A percentile compares a stretch with the other conserved stretches of the same genome.
phyloP scores from a whole-genome alignment of 2,888 invertebrate genomes.

The Drosophila anomelani region DNA sequence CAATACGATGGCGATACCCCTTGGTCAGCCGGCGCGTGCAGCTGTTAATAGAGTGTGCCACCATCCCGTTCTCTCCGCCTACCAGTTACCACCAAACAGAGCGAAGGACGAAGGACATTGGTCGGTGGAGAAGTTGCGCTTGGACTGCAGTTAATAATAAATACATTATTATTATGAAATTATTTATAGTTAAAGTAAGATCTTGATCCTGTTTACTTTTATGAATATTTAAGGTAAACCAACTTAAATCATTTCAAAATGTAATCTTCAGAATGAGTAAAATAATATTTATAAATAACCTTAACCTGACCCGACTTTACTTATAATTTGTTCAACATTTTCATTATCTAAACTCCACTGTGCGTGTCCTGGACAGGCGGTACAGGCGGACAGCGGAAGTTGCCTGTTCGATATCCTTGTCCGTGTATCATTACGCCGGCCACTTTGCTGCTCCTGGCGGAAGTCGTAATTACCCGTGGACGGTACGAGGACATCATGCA shows the following conservation, averaged over 20 bases:
- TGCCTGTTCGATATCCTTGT: constrained; percentile 46
- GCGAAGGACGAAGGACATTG: constrained; percentile 21
- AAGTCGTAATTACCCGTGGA: constrained; percentile 82
- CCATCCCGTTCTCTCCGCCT: neutral
- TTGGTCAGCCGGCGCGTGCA: constrained; percentile 43
- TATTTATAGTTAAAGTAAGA: neutral
- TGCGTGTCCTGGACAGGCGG: constrained; percentile 6
- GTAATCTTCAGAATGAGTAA: neutral
- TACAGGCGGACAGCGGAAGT: constrained; percentile 38
- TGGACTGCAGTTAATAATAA: neutral
- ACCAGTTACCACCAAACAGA: too few relatives aligned
- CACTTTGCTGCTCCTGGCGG: constrained; percentile 71
- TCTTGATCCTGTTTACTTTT: too few relatives aligned
- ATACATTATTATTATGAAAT: too few relatives aligned
- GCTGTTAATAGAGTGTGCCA: constrained; percentile 43
- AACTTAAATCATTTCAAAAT: too few relatives aligned
- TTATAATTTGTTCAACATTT: neutral
- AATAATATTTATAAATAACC: neutral
- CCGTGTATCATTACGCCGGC: constrained; percentile 44
- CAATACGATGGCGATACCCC: constrained; percentile 59
- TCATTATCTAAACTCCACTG: constrained; percentile 9
- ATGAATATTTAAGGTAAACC: neutral
- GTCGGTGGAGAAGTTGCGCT: neutral
- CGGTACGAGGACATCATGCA: constrained; percentile 45
- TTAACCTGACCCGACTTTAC: neutral